Conservation (phyloP, 2,797 vertebrate genomes). For the Enteromius unitaeniatus region DNA sequence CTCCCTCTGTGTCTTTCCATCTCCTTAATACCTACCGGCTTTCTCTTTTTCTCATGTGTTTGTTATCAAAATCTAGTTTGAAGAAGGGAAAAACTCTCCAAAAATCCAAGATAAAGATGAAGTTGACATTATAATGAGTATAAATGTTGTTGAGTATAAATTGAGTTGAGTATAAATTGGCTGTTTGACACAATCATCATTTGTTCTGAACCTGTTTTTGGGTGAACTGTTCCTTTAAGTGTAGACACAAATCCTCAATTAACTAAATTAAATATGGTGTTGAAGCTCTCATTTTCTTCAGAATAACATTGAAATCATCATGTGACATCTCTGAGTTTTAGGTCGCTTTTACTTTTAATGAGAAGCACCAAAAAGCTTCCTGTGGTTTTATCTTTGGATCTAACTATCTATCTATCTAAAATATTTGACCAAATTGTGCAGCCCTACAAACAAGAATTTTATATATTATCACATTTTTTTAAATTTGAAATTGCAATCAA, state of each 20-base stretch:
- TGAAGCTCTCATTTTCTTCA: too few relatives aligned
- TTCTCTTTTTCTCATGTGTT: constrained; percentile 7
- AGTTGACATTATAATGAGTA: neutral
- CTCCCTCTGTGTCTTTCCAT: constrained; percentile 21
- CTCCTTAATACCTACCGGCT: neutral
- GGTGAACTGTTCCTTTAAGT: neutral
- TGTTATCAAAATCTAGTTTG: constrained; percentile 52
- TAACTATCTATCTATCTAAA: too few relatives aligned
- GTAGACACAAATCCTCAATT: neutral
- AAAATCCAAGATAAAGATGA: neutral
- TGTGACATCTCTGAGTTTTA: neutral
- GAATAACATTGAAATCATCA: too few relatives aligned
- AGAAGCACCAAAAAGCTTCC: neutral
- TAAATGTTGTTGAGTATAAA: too few relatives aligned
- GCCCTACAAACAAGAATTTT: neutral
- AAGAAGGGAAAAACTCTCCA: neutral
- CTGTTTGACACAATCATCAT: too few relatives aligned
- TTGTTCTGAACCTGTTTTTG: neutral
- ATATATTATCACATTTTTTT: too few relatives aligned
- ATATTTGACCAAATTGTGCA: neutral
- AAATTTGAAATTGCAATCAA: neutral
- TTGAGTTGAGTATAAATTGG: too few relatives aligned
- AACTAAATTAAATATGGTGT: too few relatives aligned
- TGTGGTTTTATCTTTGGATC: neutral
- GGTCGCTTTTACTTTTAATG: neutral